Evolutionary conservation across 2,888 invertebrate genomes (phyloP), one percentile per base, ranked within the genome.

Genomic region (Chloroclysta siterata): DNA sequence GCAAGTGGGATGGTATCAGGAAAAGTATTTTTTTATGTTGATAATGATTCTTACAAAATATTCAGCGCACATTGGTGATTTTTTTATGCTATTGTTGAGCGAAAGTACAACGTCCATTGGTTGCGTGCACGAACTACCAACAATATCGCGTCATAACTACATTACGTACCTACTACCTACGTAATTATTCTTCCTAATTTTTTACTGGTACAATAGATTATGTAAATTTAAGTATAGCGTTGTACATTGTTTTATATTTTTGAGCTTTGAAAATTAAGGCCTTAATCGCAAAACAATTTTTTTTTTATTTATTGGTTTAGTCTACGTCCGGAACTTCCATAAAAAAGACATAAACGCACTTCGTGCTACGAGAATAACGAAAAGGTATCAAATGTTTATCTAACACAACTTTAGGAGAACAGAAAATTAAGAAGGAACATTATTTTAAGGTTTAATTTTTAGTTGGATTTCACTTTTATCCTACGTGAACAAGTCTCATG

Each of bases 311-410:
- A 41, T n/a, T n/a, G n/a, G n/a, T n/a, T n/a, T n/a, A 13, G 11
- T 46, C 17, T 15, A 46, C 22, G 22, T 22, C 22, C 22, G 22
- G 8, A 8, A 10, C 10, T 47, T 4, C 29, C 17, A 51, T 54
- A 50, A 39, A 63, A 55, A 63, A 63, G 59, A 63, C 51, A 42
- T 59, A 50, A 59, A 63, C 59, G 59, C 63, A 54, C 50, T 50
- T n/a, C 14, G 33, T 14, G 15, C 39, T 53, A 60, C 42, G 48
- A 8, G 15, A 33, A 11, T 39, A 22, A 22, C 3, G 22, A 22
- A 22, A 22, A 22, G 22, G 22, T 22, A 22, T n/a, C n/a, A n/a
- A n/a, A n/a, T n/a, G n/a, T n/a, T n/a, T n/a, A n/a, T n/a, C n/a
- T n/a, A n/a, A n/a, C n/a, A n/a, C n/a, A n/a, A n/a, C n/a, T n/a